A percentile compares a stretch with the other conserved stretches of the same genome.
Conservation (phyloP, 2,113 vertebrate genomes). For the Lutjanus erythropterus region DNA sequence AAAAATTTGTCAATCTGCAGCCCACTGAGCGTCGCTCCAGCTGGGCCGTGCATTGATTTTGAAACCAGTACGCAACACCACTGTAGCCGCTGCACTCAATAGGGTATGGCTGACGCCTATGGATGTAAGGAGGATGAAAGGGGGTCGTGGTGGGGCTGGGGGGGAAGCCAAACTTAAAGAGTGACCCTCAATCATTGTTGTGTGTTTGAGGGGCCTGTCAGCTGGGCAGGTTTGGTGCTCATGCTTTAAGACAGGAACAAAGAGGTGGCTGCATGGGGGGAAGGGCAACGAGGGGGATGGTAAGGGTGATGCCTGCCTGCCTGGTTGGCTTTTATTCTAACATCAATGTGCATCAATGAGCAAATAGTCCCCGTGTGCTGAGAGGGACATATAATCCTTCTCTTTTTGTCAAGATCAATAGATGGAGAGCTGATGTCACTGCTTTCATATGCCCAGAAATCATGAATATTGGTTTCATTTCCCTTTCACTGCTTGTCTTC, state of each 20-base stretch:
- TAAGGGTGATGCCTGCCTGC: slow-evolving; percentile 69
- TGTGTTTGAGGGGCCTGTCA: slow-evolving; percentile 66
- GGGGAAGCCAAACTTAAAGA: slow-evolving; percentile 37
- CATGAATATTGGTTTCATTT: slow-evolving; percentile 47
- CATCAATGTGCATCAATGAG: slow-evolving; percentile 81
- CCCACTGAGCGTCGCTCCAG: slow-evolving; percentile 54
- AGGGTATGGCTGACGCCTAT: slow-evolving; percentile 31
- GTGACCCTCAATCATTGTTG: slow-evolving; percentile 66
- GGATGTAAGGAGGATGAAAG: slow-evolving; percentile 40
- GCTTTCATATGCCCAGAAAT: slow-evolving; percentile 35
- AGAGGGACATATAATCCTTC: slow-evolving; percentile 61
- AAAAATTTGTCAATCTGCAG: slow-evolving; percentile 71
- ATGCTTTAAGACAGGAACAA: slow-evolving; percentile 79
- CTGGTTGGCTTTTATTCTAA: slow-evolving; percentile 78
- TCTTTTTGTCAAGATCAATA: slow-evolving; percentile 68
- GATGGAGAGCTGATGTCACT: slow-evolving; percentile 43
- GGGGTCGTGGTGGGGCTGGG: neutral
- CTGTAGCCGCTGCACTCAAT: slow-evolving; percentile 46
- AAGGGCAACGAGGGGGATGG: slow-evolving; percentile 66
- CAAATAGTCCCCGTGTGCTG: slow-evolving; percentile 73
- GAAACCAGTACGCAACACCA: slow-evolving; percentile 50
- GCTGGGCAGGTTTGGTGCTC: slow-evolving; percentile 68
- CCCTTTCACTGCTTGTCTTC: slow-evolving; percentile 29
- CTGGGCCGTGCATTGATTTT: slow-evolving; percentile 73
- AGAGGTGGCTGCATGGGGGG: slow-evolving; percentile 75